These are phyloP conservation scores for Mormyrus iriodes DNA, from an alignment of 2,113 vertebrate genomes.

Conservation along the genomic window DNA sequence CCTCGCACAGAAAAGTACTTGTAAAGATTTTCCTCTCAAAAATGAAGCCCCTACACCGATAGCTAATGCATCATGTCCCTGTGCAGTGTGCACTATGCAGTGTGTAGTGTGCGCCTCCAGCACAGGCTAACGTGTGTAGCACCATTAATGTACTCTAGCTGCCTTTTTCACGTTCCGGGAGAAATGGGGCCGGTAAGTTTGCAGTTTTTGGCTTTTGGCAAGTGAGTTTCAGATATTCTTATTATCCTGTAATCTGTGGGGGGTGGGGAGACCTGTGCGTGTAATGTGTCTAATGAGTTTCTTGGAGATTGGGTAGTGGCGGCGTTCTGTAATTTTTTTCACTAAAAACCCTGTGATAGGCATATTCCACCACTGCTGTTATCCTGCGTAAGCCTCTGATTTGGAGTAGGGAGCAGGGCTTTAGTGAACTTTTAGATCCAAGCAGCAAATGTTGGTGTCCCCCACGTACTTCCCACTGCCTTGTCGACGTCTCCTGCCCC, in stretches of 20 bases:
- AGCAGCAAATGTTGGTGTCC: background rate
- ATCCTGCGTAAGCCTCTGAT: background rate
- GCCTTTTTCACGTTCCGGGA: background rate
- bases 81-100: too few relatives aligned
- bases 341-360: background rate
- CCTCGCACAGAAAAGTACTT: background rate
- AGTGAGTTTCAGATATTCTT: background rate
- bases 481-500: background rate
- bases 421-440: background rate
- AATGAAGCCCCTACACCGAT: background rate
- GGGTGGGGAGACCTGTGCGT: background rate
- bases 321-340: background rate
- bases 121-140: background rate
- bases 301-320: background rate
- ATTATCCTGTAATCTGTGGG: background rate
- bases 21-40: background rate
- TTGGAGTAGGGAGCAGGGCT: background rate
- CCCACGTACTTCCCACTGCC: background rate
- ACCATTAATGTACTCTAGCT: background rate
- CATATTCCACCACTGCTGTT: background rate
- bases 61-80: background rate
- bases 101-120: background rate
- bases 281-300: background rate
- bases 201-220: background rate
- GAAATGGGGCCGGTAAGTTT: background rate